Conservation (phyloP, 2,888 invertebrate species). For the Harpalus rubripes region DNA sequence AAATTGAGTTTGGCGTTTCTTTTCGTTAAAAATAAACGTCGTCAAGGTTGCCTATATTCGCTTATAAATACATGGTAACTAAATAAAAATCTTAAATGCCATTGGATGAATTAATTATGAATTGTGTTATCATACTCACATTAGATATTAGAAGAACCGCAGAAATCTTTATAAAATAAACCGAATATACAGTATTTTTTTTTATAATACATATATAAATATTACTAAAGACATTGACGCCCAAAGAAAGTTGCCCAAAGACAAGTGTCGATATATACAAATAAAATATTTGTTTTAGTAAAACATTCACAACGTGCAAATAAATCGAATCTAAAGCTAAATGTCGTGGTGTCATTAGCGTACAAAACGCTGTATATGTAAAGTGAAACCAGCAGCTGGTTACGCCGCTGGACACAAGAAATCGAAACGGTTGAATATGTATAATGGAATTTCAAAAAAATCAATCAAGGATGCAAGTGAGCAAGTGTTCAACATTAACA, state of each 20-base stretch:
- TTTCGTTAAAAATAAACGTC: too few relatives aligned
- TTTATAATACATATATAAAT: too few relatives aligned
- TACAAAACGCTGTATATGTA: slow-evolving; percentile 36
- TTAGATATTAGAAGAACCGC: too few relatives aligned
- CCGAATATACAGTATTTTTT: too few relatives aligned
- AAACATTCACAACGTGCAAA: slow-evolving; percentile 17
- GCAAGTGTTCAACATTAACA: not conserved
- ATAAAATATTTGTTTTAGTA: not conserved
- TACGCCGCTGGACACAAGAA: slow-evolving; percentile 8
- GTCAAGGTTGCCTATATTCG: too few relatives aligned
- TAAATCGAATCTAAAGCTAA: slow-evolving; percentile 15
- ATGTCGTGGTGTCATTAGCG: not conserved
- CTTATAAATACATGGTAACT: too few relatives aligned
- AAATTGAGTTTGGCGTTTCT: too few relatives aligned
- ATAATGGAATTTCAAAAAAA: slow-evolving; percentile 23
- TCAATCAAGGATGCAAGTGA: slow-evolving; percentile 40
- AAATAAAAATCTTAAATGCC: too few relatives aligned
- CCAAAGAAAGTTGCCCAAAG: not conserved
- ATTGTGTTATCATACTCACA: too few relatives aligned
- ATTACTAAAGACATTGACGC: not conserved
- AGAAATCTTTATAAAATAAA: too few relatives aligned
- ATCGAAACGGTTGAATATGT: slow-evolving; percentile 28
- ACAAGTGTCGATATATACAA: not conserved
- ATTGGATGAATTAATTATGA: too few relatives aligned
- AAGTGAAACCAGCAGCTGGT: slow-evolving; percentile 27